Base-by-base conservation (phyloP, 2,888 invertebrate species). In the Drosophila anomalata region DNA sequence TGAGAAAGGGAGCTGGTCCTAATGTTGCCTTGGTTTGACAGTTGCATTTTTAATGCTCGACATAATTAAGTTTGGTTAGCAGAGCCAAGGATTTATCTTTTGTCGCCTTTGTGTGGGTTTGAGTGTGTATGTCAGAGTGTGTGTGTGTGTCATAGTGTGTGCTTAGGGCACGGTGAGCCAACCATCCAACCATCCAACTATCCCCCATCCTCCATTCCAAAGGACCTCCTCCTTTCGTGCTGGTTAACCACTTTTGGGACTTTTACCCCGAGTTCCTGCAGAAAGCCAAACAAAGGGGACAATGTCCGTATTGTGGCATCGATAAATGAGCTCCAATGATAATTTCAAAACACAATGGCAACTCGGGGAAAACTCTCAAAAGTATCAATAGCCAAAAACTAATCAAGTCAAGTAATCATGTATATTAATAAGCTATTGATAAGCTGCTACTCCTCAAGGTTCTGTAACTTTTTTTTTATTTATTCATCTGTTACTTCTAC, bases 21-120 rank as follows among this genome's bases (percentile, higher is more conserved):
- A 60, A 62, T 51, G 68, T 68, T 44, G 56, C 52, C 72, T 61
- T 69, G 82, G 73, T 68, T 82, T 88, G 88, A 86, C 88, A 86
- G 88, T 75, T 83, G 77, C 83, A 83, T 88, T 86, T 83, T 83
- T 83, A 83, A 83, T 83, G 86, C 73, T 57, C 62, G 74, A 83
- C 88, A 83, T 83, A 83, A 83, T 83, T 83, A 86, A 83, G 86
- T 88, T 83, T 86, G 73, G 85, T 82, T 72, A 74, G 58, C 79
- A 74, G 74, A 61, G 72, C 36, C 36, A 56, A 58, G 78, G 78
- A 53, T 65, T 54, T 58, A 72, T 78, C 73, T 65, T 65, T 75
- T 53, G 72, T 58, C 39, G 46, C 29, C 57, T 39, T 42, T 42
- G 41, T 17, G 41, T 42, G 41, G 17, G 41, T 42, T 3, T 8